Conservation (phyloP, 1,140 invertebrate species). For the Pachyrhynchus sulphureomaculatus region DNA sequence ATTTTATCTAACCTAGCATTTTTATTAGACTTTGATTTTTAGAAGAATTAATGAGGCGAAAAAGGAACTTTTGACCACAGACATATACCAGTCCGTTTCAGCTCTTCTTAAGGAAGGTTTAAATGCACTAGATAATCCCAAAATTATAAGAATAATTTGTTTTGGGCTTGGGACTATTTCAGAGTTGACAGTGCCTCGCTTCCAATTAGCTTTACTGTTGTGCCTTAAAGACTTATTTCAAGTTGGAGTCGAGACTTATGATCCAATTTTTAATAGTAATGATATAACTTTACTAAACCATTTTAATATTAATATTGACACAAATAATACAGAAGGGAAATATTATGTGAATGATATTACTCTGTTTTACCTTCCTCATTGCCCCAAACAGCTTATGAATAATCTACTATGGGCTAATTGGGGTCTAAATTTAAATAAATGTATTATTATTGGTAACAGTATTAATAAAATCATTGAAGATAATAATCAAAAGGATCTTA, state of each 20-base stretch:
- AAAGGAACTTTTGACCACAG: slow-evolving; percentile 53
- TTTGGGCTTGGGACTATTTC: slow-evolving; percentile 58
- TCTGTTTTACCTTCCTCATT: slow-evolving; percentile 79
- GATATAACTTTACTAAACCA: slow-evolving; percentile 63
- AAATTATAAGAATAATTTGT: slow-evolving; percentile 56
- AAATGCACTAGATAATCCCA: slow-evolving; percentile 41
- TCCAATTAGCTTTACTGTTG: slow-evolving; percentile 57
- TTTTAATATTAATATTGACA: slow-evolving; percentile 59
- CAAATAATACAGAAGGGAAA: slow-evolving; percentile 73
- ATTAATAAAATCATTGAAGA: slow-evolving; percentile 60
- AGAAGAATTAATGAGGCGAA: slow-evolving; percentile 54
- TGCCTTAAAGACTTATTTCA: slow-evolving; percentile 50
- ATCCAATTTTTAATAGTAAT: slow-evolving; percentile 67
- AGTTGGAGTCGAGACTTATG: slow-evolving; percentile 54
- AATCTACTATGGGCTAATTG: slow-evolving; percentile 84
- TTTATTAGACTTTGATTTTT: slow-evolving; percentile 40
- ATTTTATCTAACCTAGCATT: neutral
- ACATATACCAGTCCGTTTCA: slow-evolving; percentile 52
- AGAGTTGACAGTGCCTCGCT: slow-evolving; percentile 56
- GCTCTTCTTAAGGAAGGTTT: slow-evolving; percentile 54
- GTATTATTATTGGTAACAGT: slow-evolving; percentile 75
- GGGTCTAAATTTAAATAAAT: slow-evolving; percentile 61
- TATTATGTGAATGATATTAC: slow-evolving; percentile 60
- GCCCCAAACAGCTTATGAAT: slow-evolving; percentile 78
- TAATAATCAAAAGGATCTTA: slow-evolving; percentile 51